Conservation (phyloP, 2,797 vertebrate genomes). For the Schizothorax lantsangensis region DNA sequence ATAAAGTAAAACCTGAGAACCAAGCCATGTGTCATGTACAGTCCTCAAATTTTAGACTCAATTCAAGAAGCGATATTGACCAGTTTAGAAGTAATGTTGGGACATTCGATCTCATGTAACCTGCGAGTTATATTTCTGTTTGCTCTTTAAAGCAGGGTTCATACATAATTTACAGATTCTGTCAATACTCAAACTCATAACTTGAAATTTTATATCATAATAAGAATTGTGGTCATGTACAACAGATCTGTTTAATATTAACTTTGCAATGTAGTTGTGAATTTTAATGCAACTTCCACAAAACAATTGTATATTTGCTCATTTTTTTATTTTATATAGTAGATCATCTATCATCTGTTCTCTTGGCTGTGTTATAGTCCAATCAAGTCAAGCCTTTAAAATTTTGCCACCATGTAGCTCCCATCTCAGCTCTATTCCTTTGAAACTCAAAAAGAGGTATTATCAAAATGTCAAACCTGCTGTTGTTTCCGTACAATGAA, state of each 20-base stretch:
- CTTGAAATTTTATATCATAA: not conserved
- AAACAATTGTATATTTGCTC: not conserved
- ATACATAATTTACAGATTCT: not conserved
- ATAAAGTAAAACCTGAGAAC: constrained; percentile 45
- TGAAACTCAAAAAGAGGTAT: not conserved
- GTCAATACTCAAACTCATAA: not conserved
- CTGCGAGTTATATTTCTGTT: not conserved
- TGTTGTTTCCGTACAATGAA: not conserved
- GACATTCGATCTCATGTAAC: not conserved
- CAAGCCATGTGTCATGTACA: not conserved
- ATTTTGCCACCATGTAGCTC: not conserved
- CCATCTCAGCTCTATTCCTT: not conserved
- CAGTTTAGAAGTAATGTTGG: not conserved
- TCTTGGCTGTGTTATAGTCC: not conserved
- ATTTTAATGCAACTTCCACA: not conserved
- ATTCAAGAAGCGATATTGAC: constrained; percentile 9
- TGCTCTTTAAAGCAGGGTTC: not conserved
- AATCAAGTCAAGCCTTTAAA: not conserved
- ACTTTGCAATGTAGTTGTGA: not conserved
- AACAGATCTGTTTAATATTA: not conserved
- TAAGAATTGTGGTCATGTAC: not conserved
- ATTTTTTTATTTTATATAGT: not conserved
- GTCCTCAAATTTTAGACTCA: not conserved
- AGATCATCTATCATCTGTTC: not conserved
- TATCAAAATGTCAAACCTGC: not conserved